These are phyloP conservation scores for Lota lota DNA, from an alignment of 2,113 vertebrate species.

Conservation along the genomic window DNA sequence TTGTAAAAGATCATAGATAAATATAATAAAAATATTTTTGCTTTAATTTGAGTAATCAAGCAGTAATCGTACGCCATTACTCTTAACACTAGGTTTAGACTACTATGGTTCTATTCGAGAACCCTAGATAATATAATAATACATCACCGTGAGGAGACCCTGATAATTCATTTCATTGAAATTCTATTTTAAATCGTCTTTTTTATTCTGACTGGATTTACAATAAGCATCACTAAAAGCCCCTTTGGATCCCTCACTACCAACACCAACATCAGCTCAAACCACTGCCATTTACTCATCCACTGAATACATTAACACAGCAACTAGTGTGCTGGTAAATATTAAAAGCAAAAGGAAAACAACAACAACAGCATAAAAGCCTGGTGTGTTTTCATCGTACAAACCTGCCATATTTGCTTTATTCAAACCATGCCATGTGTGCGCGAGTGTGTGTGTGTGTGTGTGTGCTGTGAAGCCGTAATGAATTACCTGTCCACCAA, in stretches of 20 bases:
- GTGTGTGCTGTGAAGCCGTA: slow-evolving; percentile 30
- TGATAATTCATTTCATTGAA: too few relatives aligned
- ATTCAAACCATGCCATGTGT: slow-evolving; percentile 40
- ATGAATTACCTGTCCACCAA: slow-evolving; percentile 54
- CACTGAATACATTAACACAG: too few relatives aligned
- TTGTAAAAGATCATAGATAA: slow-evolving; percentile 14
- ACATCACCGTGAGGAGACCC: too few relatives aligned
- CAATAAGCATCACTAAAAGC: too few relatives aligned
- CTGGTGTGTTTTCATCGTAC: neutral
- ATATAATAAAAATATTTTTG: neutral
- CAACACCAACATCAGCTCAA: too few relatives aligned
- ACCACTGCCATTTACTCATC: too few relatives aligned
- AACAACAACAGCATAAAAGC: neutral
- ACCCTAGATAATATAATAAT: too few relatives aligned
- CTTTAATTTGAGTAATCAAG: neutral
- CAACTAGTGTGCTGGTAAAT: neutral
- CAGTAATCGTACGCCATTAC: too few relatives aligned
- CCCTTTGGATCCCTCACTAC: too few relatives aligned
- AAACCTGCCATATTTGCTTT: slow-evolving; percentile 30
- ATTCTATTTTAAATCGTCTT: too few relatives aligned
- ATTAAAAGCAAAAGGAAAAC: neutral
- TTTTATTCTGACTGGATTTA: too few relatives aligned
- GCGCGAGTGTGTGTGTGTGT: neutral
- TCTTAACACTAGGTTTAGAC: neutral
- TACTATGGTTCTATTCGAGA: neutral